phyloP scores from a whole-genome alignment of 2,888 invertebrate genomes.

The Podabrus alpinus region DNA sequence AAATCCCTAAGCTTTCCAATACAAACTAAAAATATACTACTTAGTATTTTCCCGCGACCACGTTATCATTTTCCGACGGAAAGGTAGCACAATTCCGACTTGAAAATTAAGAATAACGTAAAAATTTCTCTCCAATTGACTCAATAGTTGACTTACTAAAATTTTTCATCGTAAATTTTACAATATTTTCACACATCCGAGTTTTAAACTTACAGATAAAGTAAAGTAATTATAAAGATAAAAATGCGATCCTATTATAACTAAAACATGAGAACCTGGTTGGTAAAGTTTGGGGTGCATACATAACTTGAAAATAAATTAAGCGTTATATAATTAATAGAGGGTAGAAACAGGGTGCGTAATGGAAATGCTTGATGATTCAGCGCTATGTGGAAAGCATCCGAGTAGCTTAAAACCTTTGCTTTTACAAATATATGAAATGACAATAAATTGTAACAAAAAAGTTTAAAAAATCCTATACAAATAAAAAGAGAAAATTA shows the following conservation, averaged over 20 bases:
- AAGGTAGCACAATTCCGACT: neutral
- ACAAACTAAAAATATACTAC: neutral
- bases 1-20: neutral
- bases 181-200: neutral
- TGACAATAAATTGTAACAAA: constrained; percentile 1
- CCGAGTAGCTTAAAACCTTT: constrained; percentile 14
- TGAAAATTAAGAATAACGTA: neutral
- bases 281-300: constrained; percentile 24
- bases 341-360: constrained; percentile 27
- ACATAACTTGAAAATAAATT: constrained; percentile 30
- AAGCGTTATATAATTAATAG: constrained; percentile 31
- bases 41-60: neutral
- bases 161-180: neutral
- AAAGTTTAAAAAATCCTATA: neutral
- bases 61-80: neutral
- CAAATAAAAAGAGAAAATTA: neutral
- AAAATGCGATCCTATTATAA: constrained; percentile 22
- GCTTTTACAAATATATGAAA: constrained; percentile 8
- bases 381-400: constrained; percentile 26
- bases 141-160: neutral
- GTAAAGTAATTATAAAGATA: constrained; percentile 13
- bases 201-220: constrained; percentile 3
- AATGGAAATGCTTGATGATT: constrained; percentile 29
- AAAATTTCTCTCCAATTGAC: neutral
- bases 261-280: constrained; percentile 21